Conservation (phyloP, 92 coral and sea anemone species). For the Palythoa caribaeorum region DNA sequence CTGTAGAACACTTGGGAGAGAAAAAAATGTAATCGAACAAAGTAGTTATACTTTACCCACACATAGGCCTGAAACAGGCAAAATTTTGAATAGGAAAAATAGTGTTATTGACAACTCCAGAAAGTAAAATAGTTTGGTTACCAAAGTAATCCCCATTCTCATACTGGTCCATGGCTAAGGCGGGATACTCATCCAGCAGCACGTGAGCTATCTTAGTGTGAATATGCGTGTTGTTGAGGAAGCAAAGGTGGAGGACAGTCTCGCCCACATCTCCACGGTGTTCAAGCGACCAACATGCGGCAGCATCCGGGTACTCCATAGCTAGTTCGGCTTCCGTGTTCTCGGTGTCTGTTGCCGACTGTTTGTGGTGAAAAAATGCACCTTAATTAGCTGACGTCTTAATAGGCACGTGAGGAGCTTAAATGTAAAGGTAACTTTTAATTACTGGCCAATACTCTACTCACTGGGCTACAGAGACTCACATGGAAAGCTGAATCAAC, state of each 20-base stretch:
- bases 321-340: conserved; percentile 40
- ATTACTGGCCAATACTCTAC: no score
- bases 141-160: conserved; percentile 82
- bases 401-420: no score
- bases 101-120: no score
- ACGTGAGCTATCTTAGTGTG: conserved; percentile 79
- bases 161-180: conserved; percentile 86
- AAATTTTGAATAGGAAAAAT: no score
- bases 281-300: conserved; percentile 84
- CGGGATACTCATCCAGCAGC: conserved; percentile 74
- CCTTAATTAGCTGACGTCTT: no score
- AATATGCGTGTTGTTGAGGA: conserved; percentile 63
- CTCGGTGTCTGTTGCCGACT: conserved; percentile 36
- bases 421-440: no score
- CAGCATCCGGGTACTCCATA: conserved; percentile 44
- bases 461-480: no score
- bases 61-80: no score
- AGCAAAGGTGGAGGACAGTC: conserved; percentile 84
- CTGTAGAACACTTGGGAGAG: no score
- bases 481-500: no score
- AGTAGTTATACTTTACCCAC: no score
- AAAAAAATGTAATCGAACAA: no score
- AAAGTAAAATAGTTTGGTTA: conserved; percentile 16
- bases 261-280: conserved; percentile 84
- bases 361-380: not conserved